Evolutionary conservation across 2,888 invertebrate species (phyloP), one percentile per base, ranked within the genome.

Genomic region (Lasioglossum figueresi): DNA sequence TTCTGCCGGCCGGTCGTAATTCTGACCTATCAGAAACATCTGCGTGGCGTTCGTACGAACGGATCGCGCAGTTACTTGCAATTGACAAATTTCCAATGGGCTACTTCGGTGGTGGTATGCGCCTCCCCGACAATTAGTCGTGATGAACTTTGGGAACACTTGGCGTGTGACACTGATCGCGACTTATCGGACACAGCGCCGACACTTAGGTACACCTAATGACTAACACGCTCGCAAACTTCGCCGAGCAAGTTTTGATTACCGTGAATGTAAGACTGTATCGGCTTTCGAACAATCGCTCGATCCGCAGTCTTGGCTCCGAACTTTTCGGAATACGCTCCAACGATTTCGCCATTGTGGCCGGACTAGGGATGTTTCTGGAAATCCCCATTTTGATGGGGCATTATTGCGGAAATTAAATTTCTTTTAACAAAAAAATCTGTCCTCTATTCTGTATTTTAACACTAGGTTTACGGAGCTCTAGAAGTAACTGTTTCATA

Each of bases 41-140:
- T 90, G 90, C 79, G 88, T 88, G 84, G 88, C 83, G 81, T 85
- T 80, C 81, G 86, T 79, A 83, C 80, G 82, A 86, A 86, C 87
- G 88, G 80, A 79, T 83, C 88, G 73, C 31, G 72, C 71, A 84
- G 84, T 87, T 85, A 87, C 90, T 89, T 90, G 90, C 88, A 89
- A 90, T 90, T 90, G 90, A 90, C 90, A 90, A 90, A 90, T 90
- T 90, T 90, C 90, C 90, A 86, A 90, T 90, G 90, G 80, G 90
- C 88, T 70, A 89, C 86, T 90, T 84, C 89, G 85, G 16, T 82
- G 90, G 86, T 88, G 90, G 86, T 88, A 79, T 84, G 86, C 83
- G 85, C 88, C 84, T 90, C 90, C 90, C 56, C 82, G 84, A 88
- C 90, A 90, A 89, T 90, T 90, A 90, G 90, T 90, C 78, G 82